Conservation (phyloP, 23 tunicate species). For the Clavelina lepadiformis region DNA sequence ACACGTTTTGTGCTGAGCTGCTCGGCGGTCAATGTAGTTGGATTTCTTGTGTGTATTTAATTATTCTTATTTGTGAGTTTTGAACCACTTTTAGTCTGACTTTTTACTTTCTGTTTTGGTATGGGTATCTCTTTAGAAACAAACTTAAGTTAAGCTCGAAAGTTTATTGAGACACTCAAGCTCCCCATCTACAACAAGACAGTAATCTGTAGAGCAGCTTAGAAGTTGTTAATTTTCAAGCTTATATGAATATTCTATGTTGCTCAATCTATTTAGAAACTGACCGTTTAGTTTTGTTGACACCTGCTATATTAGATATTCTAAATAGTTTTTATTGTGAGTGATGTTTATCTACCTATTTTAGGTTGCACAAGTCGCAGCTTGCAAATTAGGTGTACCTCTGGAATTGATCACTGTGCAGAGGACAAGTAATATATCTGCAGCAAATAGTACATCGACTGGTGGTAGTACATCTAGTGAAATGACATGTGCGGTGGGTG, state of each 20-base stretch:
- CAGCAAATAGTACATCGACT: slow-evolving; percentile 57
- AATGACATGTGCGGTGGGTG: slow-evolving; percentile 47
- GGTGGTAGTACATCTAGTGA: slow-evolving; percentile 74
- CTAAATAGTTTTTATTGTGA: background rate
- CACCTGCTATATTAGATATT: too few species aligned
- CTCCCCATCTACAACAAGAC: too few species aligned
- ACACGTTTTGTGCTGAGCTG: too few species aligned
- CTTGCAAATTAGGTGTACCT: slow-evolving; percentile 42
- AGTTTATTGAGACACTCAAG: background rate
- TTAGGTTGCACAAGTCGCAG: slow-evolving; percentile 66
- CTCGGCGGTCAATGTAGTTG: too few species aligned
- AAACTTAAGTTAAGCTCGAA: background rate
- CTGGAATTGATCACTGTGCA: slow-evolving; percentile 54
- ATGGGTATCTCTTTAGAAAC: background rate
- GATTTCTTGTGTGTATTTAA: background rate
- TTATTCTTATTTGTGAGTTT: too few species aligned
- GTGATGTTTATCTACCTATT: background rate
- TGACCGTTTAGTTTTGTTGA: too few species aligned
- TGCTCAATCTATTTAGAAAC: too few species aligned
- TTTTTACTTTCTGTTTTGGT: slow-evolving; percentile 1
- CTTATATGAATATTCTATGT: background rate
- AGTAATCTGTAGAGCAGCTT: background rate
- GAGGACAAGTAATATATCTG: slow-evolving; percentile 39
- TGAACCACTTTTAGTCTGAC: too few species aligned
- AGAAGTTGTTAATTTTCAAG: background rate